phyloP scores from a whole-genome alignment of 2,797 vertebrate genomes.

The Poeciliopsis gracilis region DNA sequence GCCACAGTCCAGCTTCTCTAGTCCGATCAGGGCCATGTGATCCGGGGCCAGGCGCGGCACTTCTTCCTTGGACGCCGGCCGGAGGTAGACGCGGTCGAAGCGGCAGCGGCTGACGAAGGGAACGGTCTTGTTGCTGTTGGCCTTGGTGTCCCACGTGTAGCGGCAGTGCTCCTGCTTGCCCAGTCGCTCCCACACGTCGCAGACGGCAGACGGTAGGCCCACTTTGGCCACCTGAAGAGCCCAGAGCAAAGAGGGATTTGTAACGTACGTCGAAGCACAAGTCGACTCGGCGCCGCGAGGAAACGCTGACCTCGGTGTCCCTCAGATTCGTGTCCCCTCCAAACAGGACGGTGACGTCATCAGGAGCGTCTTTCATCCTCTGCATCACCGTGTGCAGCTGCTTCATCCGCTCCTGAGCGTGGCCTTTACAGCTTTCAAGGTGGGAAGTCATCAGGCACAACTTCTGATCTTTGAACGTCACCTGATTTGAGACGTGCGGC shows the following conservation, averaged over 20 bases:
- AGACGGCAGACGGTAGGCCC: conserved; percentile 82
- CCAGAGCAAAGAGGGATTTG: background rate
- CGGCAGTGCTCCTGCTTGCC: conserved; percentile 89
- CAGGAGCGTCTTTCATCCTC: conserved; percentile 82
- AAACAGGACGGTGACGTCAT: conserved; percentile 89
- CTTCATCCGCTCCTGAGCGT: conserved; percentile 85
- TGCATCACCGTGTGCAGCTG: conserved; percentile 85
- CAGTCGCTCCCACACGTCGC: conserved; percentile 89
- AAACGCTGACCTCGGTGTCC: conserved; percentile 86
- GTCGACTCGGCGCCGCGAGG: background rate
- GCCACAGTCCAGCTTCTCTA: conserved; percentile 94
- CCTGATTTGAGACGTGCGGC: conserved; percentile 70
- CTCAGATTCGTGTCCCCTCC: conserved; percentile 97
- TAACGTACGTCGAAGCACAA: background rate
- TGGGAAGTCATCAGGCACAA: conserved; percentile 95
- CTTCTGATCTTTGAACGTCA: conserved; percentile 82
- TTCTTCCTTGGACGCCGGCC: conserved; percentile 70
- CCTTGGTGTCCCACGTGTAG: conserved; percentile 94
- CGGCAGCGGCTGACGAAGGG: conserved; percentile 83
- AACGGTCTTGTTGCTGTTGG: conserved; percentile 86
- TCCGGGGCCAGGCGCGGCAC: conserved; percentile 78
- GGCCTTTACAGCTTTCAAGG: conserved; percentile 91
- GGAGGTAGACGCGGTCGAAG: conserved; percentile 90
- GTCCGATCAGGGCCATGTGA: conserved; percentile 89
- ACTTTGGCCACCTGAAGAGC: conserved; percentile 84